Conservation (phyloP, 2,888 invertebrate species). For the Cantharis lateralis region DNA sequence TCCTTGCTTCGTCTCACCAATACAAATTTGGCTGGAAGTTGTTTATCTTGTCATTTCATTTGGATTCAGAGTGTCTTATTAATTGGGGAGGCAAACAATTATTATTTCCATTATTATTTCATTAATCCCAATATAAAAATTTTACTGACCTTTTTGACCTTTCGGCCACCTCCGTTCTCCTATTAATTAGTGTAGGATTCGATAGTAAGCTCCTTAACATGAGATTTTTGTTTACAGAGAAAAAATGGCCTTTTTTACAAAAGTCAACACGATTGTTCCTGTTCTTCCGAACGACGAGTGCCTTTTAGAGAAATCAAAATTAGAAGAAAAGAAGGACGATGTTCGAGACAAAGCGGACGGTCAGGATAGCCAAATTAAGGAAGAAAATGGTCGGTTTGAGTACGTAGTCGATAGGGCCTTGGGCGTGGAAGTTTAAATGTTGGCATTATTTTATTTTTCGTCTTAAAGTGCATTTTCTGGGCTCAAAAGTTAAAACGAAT, state of each 20-base stretch:
- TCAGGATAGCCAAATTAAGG: constrained; percentile 52
- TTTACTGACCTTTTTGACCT: too few species aligned
- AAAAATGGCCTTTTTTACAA: constrained; percentile 96
- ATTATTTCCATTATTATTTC: too few species aligned
- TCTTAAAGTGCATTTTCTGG: not conserved
- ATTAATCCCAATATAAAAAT: too few species aligned
- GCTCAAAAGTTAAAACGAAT: constrained; percentile 10
- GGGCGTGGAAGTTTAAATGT: constrained; percentile 80
- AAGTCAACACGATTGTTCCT: constrained; percentile 76
- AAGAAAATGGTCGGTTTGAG: constrained; percentile 66
- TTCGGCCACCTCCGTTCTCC: too few species aligned
- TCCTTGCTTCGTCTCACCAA: too few species aligned
- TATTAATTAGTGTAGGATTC: too few species aligned
- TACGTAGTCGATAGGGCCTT: constrained; percentile 83
- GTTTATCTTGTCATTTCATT: too few species aligned
- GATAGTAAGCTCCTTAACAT: not conserved
- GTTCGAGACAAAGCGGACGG: constrained; percentile 49
- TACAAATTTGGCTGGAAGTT: too few species aligned
- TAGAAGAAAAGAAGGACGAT: constrained; percentile 38
- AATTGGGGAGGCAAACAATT: too few species aligned
- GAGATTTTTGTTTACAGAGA: constrained; percentile 68
- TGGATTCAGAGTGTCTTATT: too few species aligned
- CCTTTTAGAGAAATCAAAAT: constrained; percentile 40
- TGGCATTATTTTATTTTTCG: not conserved
- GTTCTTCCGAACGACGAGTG: constrained; percentile 68